Conservation (phyloP, 1,140 invertebrate genomes). For the Varroa destructor region DNA sequence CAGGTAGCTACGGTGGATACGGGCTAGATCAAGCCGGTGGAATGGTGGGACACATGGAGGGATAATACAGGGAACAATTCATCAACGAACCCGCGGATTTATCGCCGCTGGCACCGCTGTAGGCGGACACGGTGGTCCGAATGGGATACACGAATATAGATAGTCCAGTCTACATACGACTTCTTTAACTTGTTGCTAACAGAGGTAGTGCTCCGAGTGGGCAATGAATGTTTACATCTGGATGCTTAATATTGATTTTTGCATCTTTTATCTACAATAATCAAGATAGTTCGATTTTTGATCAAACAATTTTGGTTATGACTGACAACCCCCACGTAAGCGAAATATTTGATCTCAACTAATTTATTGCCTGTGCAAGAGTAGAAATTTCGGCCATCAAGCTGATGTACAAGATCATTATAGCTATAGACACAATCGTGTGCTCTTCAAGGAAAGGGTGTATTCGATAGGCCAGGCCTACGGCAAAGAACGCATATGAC, state of each 20-base stretch:
- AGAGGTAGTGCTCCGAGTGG: no score
- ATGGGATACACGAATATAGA: not conserved
- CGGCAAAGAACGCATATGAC: conserved; percentile 1
- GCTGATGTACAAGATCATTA: not conserved
- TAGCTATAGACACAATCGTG: conserved; percentile 13
- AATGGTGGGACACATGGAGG: conserved; percentile 4
- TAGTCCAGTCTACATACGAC: not conserved
- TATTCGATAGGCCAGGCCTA: conserved; percentile 13
- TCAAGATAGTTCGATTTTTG: no score
- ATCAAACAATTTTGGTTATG: no score
- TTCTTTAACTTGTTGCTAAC: no score
- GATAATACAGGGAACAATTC: not conserved
- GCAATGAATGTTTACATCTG: no score
- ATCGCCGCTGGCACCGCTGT: conserved; percentile 9
- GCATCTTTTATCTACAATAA: no score
- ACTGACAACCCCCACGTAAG: no score
- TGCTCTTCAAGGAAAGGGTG: conserved; percentile 13
- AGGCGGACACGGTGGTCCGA: conserved; percentile 6
- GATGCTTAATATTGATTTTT: no score
- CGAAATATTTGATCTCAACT: not conserved
- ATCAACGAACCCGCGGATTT: not conserved
- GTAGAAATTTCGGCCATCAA: not conserved
- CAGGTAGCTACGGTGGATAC: conserved; percentile 20
- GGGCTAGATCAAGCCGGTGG: conserved; percentile 10
- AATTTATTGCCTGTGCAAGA: not conserved